phyloP scores from a whole-genome alignment of 2,113 vertebrate species.

The Condylura cristata region DNA sequence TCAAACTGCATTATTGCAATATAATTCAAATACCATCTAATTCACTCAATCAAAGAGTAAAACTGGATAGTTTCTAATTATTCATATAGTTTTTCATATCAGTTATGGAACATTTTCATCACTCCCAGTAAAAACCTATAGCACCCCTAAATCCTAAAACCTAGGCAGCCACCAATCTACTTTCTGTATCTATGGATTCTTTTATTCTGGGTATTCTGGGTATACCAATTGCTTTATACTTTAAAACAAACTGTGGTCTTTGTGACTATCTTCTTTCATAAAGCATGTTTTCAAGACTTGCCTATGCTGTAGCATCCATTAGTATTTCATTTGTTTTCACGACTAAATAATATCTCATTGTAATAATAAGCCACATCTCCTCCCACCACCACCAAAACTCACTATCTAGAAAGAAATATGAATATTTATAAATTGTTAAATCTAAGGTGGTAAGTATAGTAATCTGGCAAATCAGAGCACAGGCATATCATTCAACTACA shows the following conservation, averaged over 20 bases:
- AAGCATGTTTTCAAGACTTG: not conserved
- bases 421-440: not conserved
- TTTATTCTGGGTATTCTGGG: not conserved
- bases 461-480: not conserved
- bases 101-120: not conserved
- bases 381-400: not conserved
- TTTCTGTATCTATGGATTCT: not conserved
- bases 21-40: too few species aligned
- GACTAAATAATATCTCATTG: not conserved
- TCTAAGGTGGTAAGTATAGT: not conserved
- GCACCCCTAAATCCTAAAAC: not conserved
- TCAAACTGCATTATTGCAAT: not conserved
- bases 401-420: not conserved
- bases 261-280: not conserved
- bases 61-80: not conserved
- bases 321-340: slow-evolving; percentile 7
- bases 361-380: not conserved
- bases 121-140: not conserved
- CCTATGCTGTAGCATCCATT: not conserved
- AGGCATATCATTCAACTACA: not conserved
- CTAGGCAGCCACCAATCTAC: not conserved
- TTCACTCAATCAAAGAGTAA: not conserved
- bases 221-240: not conserved
- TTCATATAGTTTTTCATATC: not conserved
- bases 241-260: not conserved